Percentiles rank a stretch among this genome's conserved stretches.
phyloP scores from a whole-genome alignment of 2,113 vertebrate genomes.

The Mus musculus region DNA sequence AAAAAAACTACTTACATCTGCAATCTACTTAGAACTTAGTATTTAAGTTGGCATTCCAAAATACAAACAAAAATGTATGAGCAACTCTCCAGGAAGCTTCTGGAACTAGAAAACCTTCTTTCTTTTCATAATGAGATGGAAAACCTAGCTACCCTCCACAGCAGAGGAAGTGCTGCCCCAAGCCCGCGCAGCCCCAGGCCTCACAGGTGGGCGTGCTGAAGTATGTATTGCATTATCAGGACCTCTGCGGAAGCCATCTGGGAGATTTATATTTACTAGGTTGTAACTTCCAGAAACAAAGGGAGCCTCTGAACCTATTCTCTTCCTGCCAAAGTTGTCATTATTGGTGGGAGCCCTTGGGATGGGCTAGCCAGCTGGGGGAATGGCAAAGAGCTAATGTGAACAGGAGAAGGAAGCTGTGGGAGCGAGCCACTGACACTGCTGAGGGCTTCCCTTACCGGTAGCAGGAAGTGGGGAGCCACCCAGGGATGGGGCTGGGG shows the following conservation, averaged over 20 bases:
- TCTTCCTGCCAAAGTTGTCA: neutral
- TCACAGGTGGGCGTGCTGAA: neutral
- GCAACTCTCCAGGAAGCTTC: neutral
- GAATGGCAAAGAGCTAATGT: neutral
- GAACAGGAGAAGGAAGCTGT: accelerated
- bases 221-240: neutral
- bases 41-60: neutral
- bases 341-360: neutral
- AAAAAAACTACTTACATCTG: neutral
- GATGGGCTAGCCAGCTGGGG: neutral
- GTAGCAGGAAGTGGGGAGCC: neutral
- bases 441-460: neutral
- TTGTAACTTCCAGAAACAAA: constrained; percentile 1
- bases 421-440: no score
- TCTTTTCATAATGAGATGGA: neutral
- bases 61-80: neutral
- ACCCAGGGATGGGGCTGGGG: neutral
- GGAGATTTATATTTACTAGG: constrained; percentile 16
- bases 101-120: neutral
- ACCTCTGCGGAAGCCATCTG: neutral
- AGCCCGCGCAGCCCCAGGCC: neutral
- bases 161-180: neutral
- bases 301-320: neutral
- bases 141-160: neutral
- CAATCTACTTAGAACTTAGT: neutral